phyloP scores from a whole-genome alignment of 2,888 invertebrate species.

The Metacarcinus magister region DNA sequence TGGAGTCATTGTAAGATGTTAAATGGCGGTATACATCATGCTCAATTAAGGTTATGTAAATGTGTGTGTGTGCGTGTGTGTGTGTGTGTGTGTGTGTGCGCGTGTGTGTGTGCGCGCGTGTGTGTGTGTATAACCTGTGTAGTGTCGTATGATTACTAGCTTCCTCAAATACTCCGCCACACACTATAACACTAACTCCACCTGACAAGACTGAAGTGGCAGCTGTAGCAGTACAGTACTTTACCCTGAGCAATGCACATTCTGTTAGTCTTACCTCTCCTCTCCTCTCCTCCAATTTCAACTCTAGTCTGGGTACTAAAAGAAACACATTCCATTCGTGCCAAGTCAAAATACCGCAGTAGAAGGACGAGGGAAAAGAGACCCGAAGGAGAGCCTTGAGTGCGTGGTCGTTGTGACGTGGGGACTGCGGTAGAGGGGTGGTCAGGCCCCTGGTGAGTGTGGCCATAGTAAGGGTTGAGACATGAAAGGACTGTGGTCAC shows the following conservation, averaged over 20 bases:
- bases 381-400: background rate
- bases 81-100: background rate
- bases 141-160: too few species aligned
- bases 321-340: background rate
- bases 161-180: too few species aligned
- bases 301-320: background rate
- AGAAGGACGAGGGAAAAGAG: background rate
- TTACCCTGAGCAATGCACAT: background rate
- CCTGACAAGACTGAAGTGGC: too few species aligned
- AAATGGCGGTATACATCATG: too few species aligned
- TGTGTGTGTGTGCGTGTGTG: background rate
- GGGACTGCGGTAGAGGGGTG: background rate
- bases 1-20: too few species aligned
- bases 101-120: background rate
- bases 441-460: slow-evolving; percentile 1
- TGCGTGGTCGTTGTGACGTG: background rate
- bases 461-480: background rate
- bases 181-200: too few species aligned
- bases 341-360: background rate
- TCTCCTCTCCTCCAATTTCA: background rate
- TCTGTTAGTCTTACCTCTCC: background rate
- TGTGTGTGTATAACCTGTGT: too few species aligned
- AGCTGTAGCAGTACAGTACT: too few species aligned
- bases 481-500: background rate
- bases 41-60: too few species aligned